Conservation (phyloP, 2,797 vertebrate species). For the Enteromius paludinosus region DNA sequence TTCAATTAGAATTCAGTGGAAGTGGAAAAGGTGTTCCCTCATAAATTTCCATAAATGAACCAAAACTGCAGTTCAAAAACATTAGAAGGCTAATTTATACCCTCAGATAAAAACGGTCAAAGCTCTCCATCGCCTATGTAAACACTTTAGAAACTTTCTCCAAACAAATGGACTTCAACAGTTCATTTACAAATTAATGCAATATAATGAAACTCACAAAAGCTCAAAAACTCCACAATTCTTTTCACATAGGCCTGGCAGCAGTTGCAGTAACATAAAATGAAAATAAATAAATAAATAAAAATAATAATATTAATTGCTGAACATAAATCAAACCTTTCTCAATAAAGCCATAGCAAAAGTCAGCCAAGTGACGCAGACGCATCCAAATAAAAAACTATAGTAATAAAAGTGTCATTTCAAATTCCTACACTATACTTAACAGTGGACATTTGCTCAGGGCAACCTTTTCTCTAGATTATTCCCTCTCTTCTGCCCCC, state of each 20-base stretch:
- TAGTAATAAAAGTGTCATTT: not conserved
- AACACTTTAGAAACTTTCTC: not conserved
- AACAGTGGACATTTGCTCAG: slow-evolving; percentile 3
- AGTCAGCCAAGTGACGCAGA: slow-evolving; percentile 16
- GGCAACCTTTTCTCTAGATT: not conserved
- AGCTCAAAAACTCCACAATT: not conserved
- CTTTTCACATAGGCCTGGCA: not conserved
- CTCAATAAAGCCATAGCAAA: not conserved
- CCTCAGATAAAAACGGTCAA: not conserved
- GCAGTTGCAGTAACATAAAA: not conserved
- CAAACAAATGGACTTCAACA: not conserved
- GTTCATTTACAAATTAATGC: not conserved
- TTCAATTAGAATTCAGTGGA: not conserved
- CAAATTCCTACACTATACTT: not conserved
- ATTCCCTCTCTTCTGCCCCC: not conserved
- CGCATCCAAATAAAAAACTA: not conserved
- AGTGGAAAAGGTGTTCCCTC: not conserved
- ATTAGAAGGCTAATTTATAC: not conserved
- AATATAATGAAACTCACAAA: not conserved
- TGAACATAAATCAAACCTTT: not conserved
- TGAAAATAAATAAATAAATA: not conserved
- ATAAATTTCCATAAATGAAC: slow-evolving; percentile 16
- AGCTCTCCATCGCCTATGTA: not conserved
- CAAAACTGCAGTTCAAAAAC: not conserved
- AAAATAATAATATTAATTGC: not conserved